A percentile compares a stretch with the other conserved stretches of the same genome.
These are phyloP conservation scores for Silurus glanis DNA, from an alignment of 2,113 vertebrate genomes.

Conservation along the genomic window DNA sequence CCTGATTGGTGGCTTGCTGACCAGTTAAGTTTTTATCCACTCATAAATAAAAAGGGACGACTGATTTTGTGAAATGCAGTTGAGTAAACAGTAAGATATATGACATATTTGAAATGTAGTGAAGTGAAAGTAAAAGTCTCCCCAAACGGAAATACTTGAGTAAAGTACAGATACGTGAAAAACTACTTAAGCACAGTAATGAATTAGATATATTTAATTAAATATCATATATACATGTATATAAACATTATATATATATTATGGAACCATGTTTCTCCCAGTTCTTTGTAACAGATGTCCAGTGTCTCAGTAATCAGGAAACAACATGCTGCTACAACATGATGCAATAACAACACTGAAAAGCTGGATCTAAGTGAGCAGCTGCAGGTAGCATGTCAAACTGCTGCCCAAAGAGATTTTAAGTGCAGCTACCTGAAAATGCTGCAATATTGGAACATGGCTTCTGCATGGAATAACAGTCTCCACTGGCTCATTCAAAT, in stretches of 20 bases:
- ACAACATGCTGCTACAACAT: background rate
- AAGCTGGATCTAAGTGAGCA: background rate
- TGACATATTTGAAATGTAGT: too few relatives aligned
- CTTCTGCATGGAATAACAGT: background rate
- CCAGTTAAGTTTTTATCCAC: too few relatives aligned
- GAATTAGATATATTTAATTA: too few relatives aligned
- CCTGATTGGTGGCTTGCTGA: too few relatives aligned
- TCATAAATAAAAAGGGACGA: too few relatives aligned
- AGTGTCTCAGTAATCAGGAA: slow-evolving; percentile 6
- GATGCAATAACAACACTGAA: background rate
- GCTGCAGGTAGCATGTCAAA: slow-evolving; percentile 8
- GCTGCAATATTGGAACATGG: background rate
- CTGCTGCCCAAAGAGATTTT: slow-evolving; percentile 6
- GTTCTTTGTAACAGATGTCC: slow-evolving; percentile 14
- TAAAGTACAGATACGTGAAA: too few relatives aligned
- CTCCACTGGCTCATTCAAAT: background rate
- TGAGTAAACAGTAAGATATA: too few relatives aligned
- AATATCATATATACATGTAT: too few relatives aligned
- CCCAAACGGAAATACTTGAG: too few relatives aligned
- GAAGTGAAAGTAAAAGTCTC: too few relatives aligned
- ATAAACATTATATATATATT: background rate
- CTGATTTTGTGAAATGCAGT: too few relatives aligned
- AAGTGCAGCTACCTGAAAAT: background rate
- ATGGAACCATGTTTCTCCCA: background rate
- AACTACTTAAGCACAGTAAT: too few relatives aligned